Evolutionary conservation across 2,888 invertebrate species (phyloP), one percentile per base, ranked within the genome.

Genomic region (Tachina lurida): DNA sequence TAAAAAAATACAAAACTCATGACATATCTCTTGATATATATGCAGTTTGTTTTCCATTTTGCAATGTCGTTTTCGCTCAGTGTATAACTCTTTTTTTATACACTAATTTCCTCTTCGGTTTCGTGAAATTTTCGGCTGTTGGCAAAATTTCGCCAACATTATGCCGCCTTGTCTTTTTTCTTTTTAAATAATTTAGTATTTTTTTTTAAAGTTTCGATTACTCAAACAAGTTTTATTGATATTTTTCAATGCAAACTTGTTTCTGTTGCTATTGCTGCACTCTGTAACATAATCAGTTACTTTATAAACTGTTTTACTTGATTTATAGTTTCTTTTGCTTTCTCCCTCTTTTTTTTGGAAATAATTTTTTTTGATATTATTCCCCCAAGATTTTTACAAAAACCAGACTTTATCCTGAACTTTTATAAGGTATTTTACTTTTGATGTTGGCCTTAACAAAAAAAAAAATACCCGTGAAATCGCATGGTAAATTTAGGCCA

Each of bases 401-500:
- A 67, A 56, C 4, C 19, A 3, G 15, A 70, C 15, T 60, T 68
- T 41, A 39, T 19, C 3, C 4, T 10, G 7, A 47, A 58, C 10
- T 58, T 56, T 47, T 15, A 22, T 31, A 10, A 49, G 10, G 10
- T 70, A 15, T 52, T 79, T 43, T 62, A 7, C 31, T 70, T 70
- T 52, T 15, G 22, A 70, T 52, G 60, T n/a, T 45, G 62, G 63
- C 68, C 43, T 60, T 10, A 19, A 60, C 39, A 60, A 49, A 45
- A 43, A 60, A 47, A 68, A 49, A 45, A 52, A 62, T 71, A 39
- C 49, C 43, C 74, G 71, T 76, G 47, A 31, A 70, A 63, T 49
- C 71, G 82, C 10, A 52, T 76, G 56, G 63, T 43, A 65, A 71
- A 76, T 76, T 83, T 56, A 71, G 76, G 31, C 63, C 56, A 82